Evolutionary conservation across 2,797 vertebrate genomes (phyloP).

Genomic region (Lagocephalus sceleratus): DNA sequence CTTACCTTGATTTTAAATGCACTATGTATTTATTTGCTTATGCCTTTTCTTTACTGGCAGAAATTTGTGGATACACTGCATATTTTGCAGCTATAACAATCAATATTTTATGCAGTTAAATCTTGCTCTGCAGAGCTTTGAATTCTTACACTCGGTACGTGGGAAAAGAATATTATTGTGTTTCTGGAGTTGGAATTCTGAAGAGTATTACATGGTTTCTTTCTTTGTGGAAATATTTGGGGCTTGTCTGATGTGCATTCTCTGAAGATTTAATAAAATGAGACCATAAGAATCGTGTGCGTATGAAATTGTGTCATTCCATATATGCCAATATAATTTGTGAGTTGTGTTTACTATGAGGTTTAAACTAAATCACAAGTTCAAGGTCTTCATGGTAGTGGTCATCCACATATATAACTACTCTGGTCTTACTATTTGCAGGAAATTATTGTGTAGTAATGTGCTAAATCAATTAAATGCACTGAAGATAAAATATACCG

Average conservation of each 20-base stretch:
- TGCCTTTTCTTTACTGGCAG: constrained; percentile 19
- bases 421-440: not conserved
- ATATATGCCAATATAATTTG: not conserved
- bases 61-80: constrained; percentile 11
- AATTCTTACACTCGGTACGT: constrained; percentile 28
- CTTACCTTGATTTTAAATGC: constrained; percentile 22
- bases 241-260: constrained; percentile 22
- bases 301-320: not conserved
- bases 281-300: not conserved
- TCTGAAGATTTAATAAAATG: constrained; percentile 55
- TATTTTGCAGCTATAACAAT: constrained; percentile 7
- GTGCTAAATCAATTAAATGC: no score
- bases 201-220: constrained; percentile 26
- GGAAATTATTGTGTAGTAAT: no score
- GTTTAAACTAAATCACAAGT: not conserved
- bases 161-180: constrained; percentile 17
- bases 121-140: constrained; percentile 11
- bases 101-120: constrained; percentile 3
- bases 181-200: constrained; percentile 17
- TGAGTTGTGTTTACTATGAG: not conserved
- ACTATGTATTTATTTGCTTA: constrained; percentile 56
- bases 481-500: no score
- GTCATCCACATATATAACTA: not conserved
- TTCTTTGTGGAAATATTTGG: constrained; percentile 22
- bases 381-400: not conserved